phyloP scores from a whole-genome alignment of 2,797 vertebrate species.

The Myotis pilosus region DNA sequence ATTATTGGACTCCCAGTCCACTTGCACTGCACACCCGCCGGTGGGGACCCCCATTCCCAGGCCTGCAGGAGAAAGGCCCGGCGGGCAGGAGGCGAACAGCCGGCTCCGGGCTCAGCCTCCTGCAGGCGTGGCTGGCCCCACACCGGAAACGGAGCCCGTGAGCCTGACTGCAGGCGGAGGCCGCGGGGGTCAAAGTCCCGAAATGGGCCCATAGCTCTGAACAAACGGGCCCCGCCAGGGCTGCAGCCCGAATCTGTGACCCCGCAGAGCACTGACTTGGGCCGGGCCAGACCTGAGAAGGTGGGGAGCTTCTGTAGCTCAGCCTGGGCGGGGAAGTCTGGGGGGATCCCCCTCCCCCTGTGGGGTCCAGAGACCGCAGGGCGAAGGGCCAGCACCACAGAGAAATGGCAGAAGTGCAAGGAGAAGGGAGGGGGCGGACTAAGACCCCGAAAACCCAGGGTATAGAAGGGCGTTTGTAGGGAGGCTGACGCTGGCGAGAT shows the following conservation, averaged over 20 bases:
- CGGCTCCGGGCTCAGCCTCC: background rate
- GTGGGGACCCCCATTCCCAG: background rate
- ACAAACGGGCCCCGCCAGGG: background rate
- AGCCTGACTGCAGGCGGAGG: background rate
- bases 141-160: background rate
- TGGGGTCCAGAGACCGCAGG: background rate
- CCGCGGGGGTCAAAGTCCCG: constrained; percentile 35
- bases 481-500: background rate
- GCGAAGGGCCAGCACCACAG: background rate
- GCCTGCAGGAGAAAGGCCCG: background rate
- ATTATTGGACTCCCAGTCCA: constrained; percentile 45
- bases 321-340: background rate
- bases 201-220: background rate
- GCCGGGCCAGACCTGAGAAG: background rate
- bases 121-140: background rate
- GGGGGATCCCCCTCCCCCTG: background rate
- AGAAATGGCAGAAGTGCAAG: background rate
- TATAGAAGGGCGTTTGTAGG: background rate
- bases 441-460: background rate
- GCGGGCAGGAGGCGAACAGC: background rate
- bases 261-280: background rate
- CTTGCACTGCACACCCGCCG: background rate
- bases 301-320: background rate
- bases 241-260: background rate
- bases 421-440: background rate